These are phyloP conservation scores for Rynchops niger DNA, from an alignment of 2,113 vertebrate genomes.

Conservation along the genomic window DNA sequence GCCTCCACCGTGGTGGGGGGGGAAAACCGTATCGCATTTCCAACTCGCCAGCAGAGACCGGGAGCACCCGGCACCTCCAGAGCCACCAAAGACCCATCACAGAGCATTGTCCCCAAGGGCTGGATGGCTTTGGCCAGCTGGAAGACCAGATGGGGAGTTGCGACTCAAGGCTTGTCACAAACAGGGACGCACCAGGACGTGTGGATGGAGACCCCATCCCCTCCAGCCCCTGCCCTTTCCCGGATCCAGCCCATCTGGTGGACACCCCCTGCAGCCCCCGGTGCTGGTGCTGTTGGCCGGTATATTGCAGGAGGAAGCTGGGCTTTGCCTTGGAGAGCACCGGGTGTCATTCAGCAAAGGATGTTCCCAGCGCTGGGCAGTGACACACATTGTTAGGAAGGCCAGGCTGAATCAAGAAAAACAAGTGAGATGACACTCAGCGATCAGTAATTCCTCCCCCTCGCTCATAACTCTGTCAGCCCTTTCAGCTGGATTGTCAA, in stretches of 20 bases:
- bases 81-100: neutral
- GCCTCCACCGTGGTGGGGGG: no score
- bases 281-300: slow-evolving; percentile 19
- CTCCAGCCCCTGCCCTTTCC: neutral
- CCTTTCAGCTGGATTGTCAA: slow-evolving; percentile 65
- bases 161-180: rapidly evolving
- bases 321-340: neutral
- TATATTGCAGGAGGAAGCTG: neutral
- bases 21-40: neutral
- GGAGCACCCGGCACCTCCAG: neutral
- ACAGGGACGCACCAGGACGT: neutral
- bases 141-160: neutral
- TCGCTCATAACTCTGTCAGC: slow-evolving; percentile 68
- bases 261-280: neutral
- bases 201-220: neutral
- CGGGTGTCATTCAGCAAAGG: slow-evolving; percentile 26
- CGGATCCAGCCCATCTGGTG: neutral
- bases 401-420: slow-evolving; percentile 45
- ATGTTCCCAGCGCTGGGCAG: slow-evolving; percentile 49
- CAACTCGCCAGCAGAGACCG: neutral
- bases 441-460: slow-evolving; percentile 54
- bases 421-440: slow-evolving; percentile 56
- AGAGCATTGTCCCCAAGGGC: neutral
- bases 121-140: neutral
- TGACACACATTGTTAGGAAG: slow-evolving; percentile 69